Base-by-base conservation (phyloP, 2,888 invertebrate species). In the Myathropa florea region DNA sequence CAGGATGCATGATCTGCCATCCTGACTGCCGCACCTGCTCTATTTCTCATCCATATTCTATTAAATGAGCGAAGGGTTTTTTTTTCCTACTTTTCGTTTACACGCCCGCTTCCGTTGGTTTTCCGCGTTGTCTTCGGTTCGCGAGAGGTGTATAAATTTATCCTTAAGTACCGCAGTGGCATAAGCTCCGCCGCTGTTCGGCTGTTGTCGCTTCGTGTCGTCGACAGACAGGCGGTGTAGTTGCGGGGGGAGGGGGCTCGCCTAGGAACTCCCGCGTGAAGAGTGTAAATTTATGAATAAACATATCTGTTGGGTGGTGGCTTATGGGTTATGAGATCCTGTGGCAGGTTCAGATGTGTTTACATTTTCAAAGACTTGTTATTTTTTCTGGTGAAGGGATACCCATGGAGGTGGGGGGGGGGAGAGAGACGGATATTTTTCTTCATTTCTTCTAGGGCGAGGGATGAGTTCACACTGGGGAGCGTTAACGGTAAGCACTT, bases 1-100 rank as follows among this genome's bases (percentile, higher is more conserved):
- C 30, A 73, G 79, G 75, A 79, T 80, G 80, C 80, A 76, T 76
- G 82, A 77, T 82, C 78, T 83, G 83, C 57, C 61, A 63, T 67
- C 57, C 68, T 39, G n/a, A n/a, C 80, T 73, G 55, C 46, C 46
- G 72, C 85, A 86, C 85, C 85, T 86, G 85, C 78, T 61, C 78
- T 82, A 78, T 82, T 86, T 86, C 85, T 86, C 85, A 86, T 86
- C 78, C 82, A 86, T 82, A 86, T 86, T 86, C 82, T 71, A 86
- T 86, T 82, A 82, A 86, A 86, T 82, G 78, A 65, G 78, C 59
- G 67, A 73, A 68, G 77, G 21, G 67, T 65, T 81, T n/a, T 75
- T 26, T 23, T n/a, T 3, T 39, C 59, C 39, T 79, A 53, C 33
- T 70, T 28, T 71, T 10, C 21, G 7, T 12, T 14, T 46, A 46